Evolutionary conservation across 64 coral and sea anemone genomes (phyloP), one percentile per base, ranked within the genome.

Genomic region (Stichodactyla mertensii): DNA sequence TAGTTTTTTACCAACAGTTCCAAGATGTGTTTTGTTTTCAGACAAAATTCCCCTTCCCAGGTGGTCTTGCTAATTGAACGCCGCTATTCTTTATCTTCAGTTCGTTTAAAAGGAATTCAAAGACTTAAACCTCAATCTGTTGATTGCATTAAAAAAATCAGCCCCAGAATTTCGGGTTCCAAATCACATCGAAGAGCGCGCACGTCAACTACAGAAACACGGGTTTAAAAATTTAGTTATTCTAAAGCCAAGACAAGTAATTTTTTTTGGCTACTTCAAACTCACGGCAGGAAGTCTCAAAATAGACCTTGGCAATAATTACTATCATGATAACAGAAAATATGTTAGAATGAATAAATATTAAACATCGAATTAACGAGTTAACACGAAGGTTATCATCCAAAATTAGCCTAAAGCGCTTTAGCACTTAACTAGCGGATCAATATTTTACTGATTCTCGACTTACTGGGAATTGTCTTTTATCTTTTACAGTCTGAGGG

Each of bases 331-430:
- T 66, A 66, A 66, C 22, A 66, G 69, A 74, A 31, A 74, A 74
- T 27, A 74, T 74, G 69, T 74, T 74, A 11, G 9, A 15, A 58
- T 69, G 69, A 74, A 74, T 74, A 74, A 74, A 74, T 74, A 74
- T 27, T 74, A 6, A 74, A 31, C 24, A 74, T 45, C 36, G 3
- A 45, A 45, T n/a, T 31, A 31, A 74, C 69, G 69, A 31, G 22
- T 70, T 70, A 70, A 70, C 66, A 70, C 66, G 16, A 70, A 70
- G 69, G 69, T 74, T 74, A 74, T 74, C 69, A 31, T 36, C 66
- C 0, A 74, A 74, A 74, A 27, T 74, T 74, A 27, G 69, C 69
- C 69, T 74, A 74, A 23, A 74, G 69, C 69, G 69, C 69, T 74
- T 74, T 74, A 74, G 69, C 24, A 27, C 22, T 31, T 74, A 31